phyloP scores from a whole-genome alignment of 2,797 vertebrate genomes.

The Coracias cyanogaster region DNA sequence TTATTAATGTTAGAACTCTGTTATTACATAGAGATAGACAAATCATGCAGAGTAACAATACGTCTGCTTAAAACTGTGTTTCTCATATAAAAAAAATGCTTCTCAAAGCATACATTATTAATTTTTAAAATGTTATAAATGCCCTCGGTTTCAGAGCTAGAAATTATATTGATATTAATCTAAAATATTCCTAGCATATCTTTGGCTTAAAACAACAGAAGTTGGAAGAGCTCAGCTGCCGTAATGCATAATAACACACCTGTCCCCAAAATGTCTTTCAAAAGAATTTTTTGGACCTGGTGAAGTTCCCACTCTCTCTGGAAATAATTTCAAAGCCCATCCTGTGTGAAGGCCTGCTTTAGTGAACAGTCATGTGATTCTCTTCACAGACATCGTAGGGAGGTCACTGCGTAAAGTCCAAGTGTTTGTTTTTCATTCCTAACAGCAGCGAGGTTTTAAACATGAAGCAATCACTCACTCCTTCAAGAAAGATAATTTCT shows the following conservation, averaged over 20 bases:
- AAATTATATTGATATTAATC: constrained; percentile 46
- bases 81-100: not conserved
- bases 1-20: not conserved
- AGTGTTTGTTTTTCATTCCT: constrained; percentile 48
- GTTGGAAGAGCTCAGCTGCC: not conserved
- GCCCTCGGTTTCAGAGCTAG: not conserved
- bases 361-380: not conserved
- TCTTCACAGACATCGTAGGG: not conserved
- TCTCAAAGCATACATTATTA: not conserved
- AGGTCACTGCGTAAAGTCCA: constrained; percentile 3
- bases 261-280: not conserved
- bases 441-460: constrained; percentile 44
- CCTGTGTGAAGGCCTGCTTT: not conserved
- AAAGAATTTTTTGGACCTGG: not conserved
- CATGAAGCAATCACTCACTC: constrained; percentile 47
- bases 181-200: constrained; percentile 5
- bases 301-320: not conserved
- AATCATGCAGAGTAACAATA: not conserved
- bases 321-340: not conserved
- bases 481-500: constrained; percentile 60
- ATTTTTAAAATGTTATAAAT: constrained; percentile 17
- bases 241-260: constrained; percentile 17
- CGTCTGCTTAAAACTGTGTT: not conserved
- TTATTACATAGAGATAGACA: not conserved
- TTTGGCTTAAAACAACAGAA: constrained; percentile 50